phyloP scores from a whole-genome alignment of 2,797 vertebrate species.

The Apodemus agrarius region DNA sequence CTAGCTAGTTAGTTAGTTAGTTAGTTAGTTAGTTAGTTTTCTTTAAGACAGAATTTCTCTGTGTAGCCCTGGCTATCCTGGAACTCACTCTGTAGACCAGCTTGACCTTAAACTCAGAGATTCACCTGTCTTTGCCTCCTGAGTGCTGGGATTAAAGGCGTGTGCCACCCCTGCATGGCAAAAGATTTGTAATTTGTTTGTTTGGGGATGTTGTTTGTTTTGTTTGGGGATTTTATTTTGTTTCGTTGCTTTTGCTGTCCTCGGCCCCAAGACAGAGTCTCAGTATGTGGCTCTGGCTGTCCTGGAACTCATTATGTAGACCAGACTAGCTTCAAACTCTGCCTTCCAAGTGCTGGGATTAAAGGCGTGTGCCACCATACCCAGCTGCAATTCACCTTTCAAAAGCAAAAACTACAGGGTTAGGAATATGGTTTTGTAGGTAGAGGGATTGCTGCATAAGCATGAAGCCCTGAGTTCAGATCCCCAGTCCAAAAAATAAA shows the following conservation, averaged over 20 bases:
- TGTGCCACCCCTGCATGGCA: background rate
- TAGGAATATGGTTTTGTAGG: background rate
- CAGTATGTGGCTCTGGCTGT: too few relatives aligned
- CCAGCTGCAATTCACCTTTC: background rate
- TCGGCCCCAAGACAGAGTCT: background rate
- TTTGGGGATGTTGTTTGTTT: background rate
- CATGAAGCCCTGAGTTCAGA: background rate
- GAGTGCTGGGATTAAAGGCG: background rate
- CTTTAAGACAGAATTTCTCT: background rate
- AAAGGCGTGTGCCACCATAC: background rate
- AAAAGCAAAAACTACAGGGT: background rate
- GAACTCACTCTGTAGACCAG: background rate
- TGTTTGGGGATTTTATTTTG: too few relatives aligned
- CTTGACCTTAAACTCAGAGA: background rate
- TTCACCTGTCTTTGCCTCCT: background rate
- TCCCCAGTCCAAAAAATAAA: background rate
- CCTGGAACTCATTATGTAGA: background rate
- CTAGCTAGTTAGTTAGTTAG: too few relatives aligned
- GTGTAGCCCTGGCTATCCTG: background rate
- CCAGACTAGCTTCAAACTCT: background rate
- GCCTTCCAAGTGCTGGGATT: background rate
- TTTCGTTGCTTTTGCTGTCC: too few relatives aligned
- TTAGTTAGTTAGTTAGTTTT: background rate
- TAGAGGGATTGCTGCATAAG: background rate
- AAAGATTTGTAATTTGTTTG: background rate